phyloP scores from a whole-genome alignment of 2,113 vertebrate genomes.

The Phylloscopus trochilus region DNA sequence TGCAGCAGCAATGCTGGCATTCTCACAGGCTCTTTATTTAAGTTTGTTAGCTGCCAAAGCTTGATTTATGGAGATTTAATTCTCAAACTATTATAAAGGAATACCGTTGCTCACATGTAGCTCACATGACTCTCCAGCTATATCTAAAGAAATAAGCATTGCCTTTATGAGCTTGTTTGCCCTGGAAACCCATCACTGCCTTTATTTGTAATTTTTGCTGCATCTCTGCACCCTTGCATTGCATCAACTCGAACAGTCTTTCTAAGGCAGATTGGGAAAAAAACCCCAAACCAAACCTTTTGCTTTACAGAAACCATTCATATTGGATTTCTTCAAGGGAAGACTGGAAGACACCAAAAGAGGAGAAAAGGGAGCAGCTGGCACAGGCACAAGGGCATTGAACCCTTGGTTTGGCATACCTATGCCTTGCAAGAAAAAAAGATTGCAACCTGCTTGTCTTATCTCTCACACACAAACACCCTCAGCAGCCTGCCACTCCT shows the following conservation, averaged over 20 bases:
- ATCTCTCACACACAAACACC: neutral
- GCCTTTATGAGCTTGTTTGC: neutral
- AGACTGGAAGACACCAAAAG: neutral
- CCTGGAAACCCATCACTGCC: neutral
- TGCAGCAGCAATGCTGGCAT: neutral
- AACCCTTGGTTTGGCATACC: neutral
- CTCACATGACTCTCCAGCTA: neutral
- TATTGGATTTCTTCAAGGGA: neutral
- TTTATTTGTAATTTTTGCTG: neutral
- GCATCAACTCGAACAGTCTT: neutral
- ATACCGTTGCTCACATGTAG: neutral
- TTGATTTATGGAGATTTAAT: conserved; percentile 41
- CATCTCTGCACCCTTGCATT: neutral
- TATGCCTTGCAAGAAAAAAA: neutral
- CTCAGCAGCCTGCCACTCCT: neutral
- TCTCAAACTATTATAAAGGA: neutral
- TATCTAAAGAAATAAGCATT: neutral
- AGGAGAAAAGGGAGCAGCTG: neutral
- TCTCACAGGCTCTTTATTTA: neutral
- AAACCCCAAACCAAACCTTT: accelerated
- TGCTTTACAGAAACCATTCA: neutral
- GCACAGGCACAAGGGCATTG: neutral
- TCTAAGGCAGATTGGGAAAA: accelerated
- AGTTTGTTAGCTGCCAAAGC: conserved; percentile 22
- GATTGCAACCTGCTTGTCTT: neutral